Base-by-base conservation (phyloP, 2,888 invertebrate genomes). In the Abscondita cerata region DNA sequence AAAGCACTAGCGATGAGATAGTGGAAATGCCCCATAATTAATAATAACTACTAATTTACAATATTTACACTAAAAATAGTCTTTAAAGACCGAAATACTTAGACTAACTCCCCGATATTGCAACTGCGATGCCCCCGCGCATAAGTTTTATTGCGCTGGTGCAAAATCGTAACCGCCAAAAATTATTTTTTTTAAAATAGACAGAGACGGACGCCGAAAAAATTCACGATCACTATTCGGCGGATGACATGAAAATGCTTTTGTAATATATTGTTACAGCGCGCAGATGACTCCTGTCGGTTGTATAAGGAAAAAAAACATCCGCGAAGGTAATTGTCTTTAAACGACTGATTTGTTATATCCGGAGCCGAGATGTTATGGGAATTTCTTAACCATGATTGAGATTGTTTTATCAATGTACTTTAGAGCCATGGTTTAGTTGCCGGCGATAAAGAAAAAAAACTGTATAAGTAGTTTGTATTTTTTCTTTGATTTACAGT, bases 1-100 rank as follows among this genome's bases (percentile, higher is more conserved):
- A 81, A 71, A 67, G 74, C 59, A 51, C 62, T 59, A 13, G 64
- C 66, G 50, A 66, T n/a, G 36, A 60, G 31, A 31, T 59, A 64
- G 16, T 63, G 56, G 19, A 62, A 40, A 20, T 57, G 47, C 46
- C 34, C 61, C 61, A 62, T 65, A 48, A 18, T 13, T 54, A 46
- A 48, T 44, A 60, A 48, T 46, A 59, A 47, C 56, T 60, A 44
- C 53, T 44, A 59, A 57, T 62, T 62, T 62, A 62, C 61, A 62
- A 62, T 62, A 62, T 62, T 52, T 62, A 62, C 61, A 62, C 52
- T 62, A 52, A 56, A 59, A 61, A 54, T 50, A 61, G 61, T 61
- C 56, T 60, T 54, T 53, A 40, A 60, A 62, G 56, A 56, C 56
- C 33, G 61, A 52, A 62, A 52, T 62, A 31, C 55, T 55, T 41